These are phyloP conservation scores for Drosophila putrida DNA, from an alignment of 2,888 invertebrate genomes.

Conservation along the genomic window DNA sequence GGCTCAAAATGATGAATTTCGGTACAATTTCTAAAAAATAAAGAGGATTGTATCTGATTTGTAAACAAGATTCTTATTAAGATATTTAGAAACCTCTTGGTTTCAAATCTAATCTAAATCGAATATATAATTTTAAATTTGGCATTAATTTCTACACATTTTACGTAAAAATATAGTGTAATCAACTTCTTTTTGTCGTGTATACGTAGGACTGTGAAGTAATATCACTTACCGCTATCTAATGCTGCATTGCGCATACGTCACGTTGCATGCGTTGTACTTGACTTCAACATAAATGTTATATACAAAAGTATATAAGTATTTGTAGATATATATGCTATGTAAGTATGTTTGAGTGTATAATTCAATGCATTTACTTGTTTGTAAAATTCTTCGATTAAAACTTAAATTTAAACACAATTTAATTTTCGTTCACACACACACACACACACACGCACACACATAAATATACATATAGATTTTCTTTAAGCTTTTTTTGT, in stretches of 20 bases:
- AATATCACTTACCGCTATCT: not conserved
- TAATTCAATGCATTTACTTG: not conserved
- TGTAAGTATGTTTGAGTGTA: not conserved
- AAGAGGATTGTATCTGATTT: no score
- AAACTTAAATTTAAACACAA: slow-evolving; percentile 1
- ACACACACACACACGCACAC: not conserved
- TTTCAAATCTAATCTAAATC: no score
- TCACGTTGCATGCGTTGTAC: slow-evolving; percentile 30
- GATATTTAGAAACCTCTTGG: no score
- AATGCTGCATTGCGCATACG: slow-evolving; percentile 33
- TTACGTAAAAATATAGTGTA: no score
- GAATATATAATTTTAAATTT: no score
- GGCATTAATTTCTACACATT: no score
- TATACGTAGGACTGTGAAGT: no score
- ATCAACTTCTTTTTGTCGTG: no score
- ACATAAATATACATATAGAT: not conserved
- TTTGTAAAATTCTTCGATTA: not conserved
- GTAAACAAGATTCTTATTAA: no score
- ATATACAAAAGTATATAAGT: not conserved
- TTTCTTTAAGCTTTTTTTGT: slow-evolving; percentile 17
- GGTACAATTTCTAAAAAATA: no score
- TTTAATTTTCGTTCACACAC: not conserved
- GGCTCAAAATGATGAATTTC: no score
- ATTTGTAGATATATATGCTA: not conserved
- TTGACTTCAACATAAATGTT: not conserved